Evolutionary conservation across 2,113 vertebrate genomes (phyloP).

Genomic region (Antennarius striatus): DNA sequence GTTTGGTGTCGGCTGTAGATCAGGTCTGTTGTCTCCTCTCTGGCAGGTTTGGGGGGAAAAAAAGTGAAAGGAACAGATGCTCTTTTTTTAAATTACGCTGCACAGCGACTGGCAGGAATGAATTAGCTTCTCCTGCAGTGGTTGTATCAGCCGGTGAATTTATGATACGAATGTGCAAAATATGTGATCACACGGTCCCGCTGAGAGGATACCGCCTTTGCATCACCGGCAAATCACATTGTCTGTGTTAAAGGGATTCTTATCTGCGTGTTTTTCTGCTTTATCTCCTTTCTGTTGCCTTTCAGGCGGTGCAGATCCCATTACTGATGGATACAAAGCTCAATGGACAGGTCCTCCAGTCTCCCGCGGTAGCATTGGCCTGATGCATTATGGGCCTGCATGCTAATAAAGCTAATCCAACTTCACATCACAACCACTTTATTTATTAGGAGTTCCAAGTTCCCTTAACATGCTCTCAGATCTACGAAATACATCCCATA

Average conservation of each 20-base stretch:
- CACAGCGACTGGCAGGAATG: not conserved
- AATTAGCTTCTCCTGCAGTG: not conserved
- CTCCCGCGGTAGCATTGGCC: not conserved
- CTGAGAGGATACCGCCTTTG: not conserved
- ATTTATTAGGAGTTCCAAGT: conserved; percentile 1
- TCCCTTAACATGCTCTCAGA: not conserved
- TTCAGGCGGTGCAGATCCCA: conserved; percentile 8
- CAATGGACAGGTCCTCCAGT: conserved; percentile 4
- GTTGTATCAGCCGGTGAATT: not conserved
- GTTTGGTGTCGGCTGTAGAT: conserved; percentile 11
- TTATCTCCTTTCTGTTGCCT: conserved; percentile 11
- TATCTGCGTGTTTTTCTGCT: conserved; percentile 19
- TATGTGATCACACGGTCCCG: not conserved
- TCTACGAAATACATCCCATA: not conserved
- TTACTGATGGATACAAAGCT: conserved; percentile 1
- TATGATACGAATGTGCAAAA: not conserved
- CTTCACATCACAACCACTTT: not conserved
- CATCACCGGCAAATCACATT: not conserved
- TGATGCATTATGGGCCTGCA: conserved; percentile 6
- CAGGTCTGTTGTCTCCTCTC: conserved; percentile 19
- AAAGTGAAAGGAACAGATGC: not conserved
- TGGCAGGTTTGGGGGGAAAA: not conserved
- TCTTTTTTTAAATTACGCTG: not conserved
- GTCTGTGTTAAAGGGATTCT: conserved; percentile 5
- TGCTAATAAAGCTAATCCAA: conserved; percentile 24